Conservation (phyloP, 92 coral and sea anemone species). For the Actinostola sp. region DNA sequence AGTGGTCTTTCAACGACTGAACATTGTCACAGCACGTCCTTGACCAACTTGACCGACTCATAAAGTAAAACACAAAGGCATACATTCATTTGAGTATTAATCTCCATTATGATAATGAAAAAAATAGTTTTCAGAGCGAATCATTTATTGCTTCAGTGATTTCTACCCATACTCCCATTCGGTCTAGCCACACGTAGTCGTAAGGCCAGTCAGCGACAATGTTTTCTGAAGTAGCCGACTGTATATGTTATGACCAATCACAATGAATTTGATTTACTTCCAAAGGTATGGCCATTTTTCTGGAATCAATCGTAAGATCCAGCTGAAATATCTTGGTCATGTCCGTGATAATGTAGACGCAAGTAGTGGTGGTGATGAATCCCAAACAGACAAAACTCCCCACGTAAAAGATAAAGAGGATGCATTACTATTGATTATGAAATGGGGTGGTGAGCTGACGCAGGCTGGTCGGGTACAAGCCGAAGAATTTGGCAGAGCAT, state of each 20-base stretch:
- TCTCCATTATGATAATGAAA: too few species aligned
- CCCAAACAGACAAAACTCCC: constrained; percentile 37
- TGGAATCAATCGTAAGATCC: constrained; percentile 96
- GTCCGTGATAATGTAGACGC: constrained; percentile 68
- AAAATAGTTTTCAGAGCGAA: too few species aligned
- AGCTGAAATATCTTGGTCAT: constrained; percentile 86
- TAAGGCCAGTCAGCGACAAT: too few species aligned
- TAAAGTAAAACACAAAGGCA: too few species aligned
- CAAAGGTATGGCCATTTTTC: constrained; percentile 97
- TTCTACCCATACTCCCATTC: too few species aligned
- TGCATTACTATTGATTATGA: constrained; percentile 79
- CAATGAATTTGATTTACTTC: background rate
- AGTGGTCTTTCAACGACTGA: too few species aligned
- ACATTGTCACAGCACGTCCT: too few species aligned
- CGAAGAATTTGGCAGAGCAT: constrained; percentile 89
- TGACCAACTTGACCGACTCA: too few species aligned
- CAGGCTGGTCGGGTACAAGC: constrained; percentile 93
- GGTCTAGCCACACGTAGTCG: too few species aligned
- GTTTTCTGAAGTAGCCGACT: too few species aligned
- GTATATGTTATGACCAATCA: background rate
- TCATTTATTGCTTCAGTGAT: too few species aligned
- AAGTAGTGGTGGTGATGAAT: constrained; percentile 54
- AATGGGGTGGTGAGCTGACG: constrained; percentile 99
- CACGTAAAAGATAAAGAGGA: constrained; percentile 22
- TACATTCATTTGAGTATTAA: too few species aligned